Conservation (phyloP, 2,888 invertebrate species). For the Ichneumoninae sp. region DNA sequence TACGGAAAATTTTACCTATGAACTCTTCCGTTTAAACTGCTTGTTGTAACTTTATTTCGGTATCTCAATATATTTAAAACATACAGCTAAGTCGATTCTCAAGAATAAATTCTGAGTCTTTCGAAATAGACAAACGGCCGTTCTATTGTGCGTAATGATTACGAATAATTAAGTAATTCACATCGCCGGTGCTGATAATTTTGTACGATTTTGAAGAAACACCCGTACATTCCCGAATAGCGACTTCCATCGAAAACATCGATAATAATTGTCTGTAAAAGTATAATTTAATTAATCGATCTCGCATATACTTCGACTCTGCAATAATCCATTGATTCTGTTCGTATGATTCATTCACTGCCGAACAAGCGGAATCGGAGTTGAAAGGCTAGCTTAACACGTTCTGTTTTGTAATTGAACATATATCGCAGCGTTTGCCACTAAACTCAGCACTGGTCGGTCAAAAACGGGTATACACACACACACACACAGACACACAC, state of each 20-base stretch:
- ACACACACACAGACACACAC: not conserved
- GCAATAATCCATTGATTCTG: constrained; percentile 5
- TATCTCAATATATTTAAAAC: not conserved
- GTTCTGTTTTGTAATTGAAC: constrained; percentile 6
- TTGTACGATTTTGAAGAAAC: not conserved
- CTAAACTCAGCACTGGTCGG: not conserved
- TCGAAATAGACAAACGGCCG: not conserved
- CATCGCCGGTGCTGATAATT: not conserved
- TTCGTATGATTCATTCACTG: not conserved
- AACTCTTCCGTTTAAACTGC: not conserved
- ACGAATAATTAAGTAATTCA: not conserved
- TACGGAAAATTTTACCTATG: not conserved
- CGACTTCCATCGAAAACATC: not conserved
- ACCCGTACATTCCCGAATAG: not conserved
- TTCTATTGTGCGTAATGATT: not conserved
- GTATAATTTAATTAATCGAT: not conserved
- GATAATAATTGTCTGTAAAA: not conserved
- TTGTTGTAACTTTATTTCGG: not conserved
- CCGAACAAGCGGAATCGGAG: not conserved
- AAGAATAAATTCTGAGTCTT: not conserved
- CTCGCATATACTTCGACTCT: not conserved
- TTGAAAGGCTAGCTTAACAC: not conserved
- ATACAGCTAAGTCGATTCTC: not conserved
- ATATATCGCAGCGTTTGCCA: not conserved
- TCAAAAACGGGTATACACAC: not conserved